Percentiles rank a stretch among this genome's conserved stretches.
Conservation (phyloP, 2,888 invertebrate species). For the Cyaniris semiargus region DNA sequence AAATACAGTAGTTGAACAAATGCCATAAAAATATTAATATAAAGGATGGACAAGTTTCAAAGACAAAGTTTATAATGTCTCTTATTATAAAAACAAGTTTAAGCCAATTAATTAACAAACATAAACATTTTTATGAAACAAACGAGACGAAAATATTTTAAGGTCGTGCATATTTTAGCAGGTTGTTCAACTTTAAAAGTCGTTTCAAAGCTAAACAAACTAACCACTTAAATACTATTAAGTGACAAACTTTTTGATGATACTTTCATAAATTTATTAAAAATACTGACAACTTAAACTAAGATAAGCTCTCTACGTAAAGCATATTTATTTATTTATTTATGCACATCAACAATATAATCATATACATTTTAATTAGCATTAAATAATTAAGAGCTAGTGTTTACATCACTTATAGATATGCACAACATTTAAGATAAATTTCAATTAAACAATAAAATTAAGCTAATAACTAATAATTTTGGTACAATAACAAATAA, state of each 20-base stretch:
- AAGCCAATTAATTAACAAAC: background rate
- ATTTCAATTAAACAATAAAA: too few species aligned
- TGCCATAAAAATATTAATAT: too few species aligned
- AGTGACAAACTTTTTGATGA: background rate
- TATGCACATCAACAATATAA: too few species aligned
- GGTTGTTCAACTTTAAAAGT: conserved; percentile 5
- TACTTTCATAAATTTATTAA: background rate
- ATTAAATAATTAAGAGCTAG: too few species aligned
- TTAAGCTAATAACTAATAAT: too few species aligned
- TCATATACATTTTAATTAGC: too few species aligned
- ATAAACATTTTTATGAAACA: conserved; percentile 1
- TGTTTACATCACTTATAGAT: too few species aligned
- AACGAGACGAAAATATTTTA: background rate
- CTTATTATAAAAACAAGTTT: background rate
- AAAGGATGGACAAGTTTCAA: background rate
- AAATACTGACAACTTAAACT: background rate
- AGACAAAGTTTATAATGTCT: background rate
- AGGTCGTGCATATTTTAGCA: background rate
- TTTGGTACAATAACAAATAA: too few species aligned
- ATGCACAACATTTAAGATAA: too few species aligned
- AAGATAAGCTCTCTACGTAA: background rate
- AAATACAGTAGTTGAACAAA: background rate
- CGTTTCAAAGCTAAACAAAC: background rate
- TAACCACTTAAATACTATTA: background rate
- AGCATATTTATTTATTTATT: too few species aligned